Base-by-base conservation (phyloP, 2,888 invertebrate species). In the Lasioglossum morio region DNA sequence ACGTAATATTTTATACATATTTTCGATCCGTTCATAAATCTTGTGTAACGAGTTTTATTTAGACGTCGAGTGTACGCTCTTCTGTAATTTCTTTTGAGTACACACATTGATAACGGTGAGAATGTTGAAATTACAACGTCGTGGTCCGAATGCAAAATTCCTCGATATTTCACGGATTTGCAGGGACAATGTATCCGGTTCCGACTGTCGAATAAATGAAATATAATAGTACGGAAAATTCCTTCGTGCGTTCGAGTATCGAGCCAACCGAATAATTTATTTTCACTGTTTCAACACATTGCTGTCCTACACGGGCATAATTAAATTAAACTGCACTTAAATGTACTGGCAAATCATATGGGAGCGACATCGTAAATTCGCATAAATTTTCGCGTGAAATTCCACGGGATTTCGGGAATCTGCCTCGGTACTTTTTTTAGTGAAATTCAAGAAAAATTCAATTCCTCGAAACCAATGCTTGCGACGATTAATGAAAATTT, bases 291-390 rank as follows among this genome's bases (percentile, higher is more conserved):
- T 66, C 34, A 66, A 66, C 66, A 57, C 4, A 19, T 34, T 48
- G 34, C 37, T 23, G 43, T 5, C n/a, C 43, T 10, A 34, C 46
- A 43, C 30, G n/a, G 34, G 14, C 14, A 27, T 40, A 60, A 37
- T 75, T 40, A 27, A 63, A 63, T 63, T 63, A 63, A 63, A 63
- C 30, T 30, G 63, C 63, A 63, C 63, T 63, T 30, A 30, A 63
- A 30, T 63, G 30, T 27, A 30, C 16, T 63, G 63, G 27, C 63
- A 16, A 63, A 63, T 63, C 63, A 63, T 63, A 30, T 63, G 57
- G 57, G 57, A n/a, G 10, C 30, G 63, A 30, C 14, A 7, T 63
- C 14, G 63, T 30, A 30, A 63, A 63, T 30, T 63, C 63, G 2
- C 27, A 30, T 7, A 16, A 63, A 63, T 30, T 27, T 23, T 8